A percentile compares a stretch with the other conserved stretches of the same genome.
Conservation (phyloP, 2,113 vertebrate genomes). For the Scortum barcoo region DNA sequence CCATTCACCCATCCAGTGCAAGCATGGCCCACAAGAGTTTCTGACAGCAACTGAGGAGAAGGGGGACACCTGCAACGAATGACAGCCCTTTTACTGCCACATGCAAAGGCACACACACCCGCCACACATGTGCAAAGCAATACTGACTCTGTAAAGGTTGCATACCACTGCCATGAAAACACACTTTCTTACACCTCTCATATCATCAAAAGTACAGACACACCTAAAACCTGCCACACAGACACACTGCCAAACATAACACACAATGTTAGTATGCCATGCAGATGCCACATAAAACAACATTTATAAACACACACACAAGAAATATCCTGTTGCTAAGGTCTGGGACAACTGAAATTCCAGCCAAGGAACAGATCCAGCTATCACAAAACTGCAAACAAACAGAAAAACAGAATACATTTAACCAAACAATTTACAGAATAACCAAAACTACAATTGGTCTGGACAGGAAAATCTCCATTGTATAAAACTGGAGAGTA, state of each 20-base stretch:
- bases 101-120: conserved; percentile 10
- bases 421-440: conserved; percentile 11
- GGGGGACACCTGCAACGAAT: conserved; percentile 79
- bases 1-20: conserved; percentile 91
- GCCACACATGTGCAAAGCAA: conserved; percentile 30
- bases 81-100: conserved; percentile 69
- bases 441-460: conserved; percentile 25
- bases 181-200: conserved; percentile 12
- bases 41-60: conserved; percentile 84
- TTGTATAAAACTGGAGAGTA: conserved; percentile 4
- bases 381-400: conserved; percentile 68
- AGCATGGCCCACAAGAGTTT: conserved; percentile 87
- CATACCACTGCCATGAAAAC: conserved; percentile 61
- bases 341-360: conserved; percentile 34
- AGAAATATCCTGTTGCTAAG: conserved; percentile 71
- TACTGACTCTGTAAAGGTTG: conserved; percentile 17
- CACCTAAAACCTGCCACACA: conserved; percentile 55
- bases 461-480: neutral
- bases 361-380: conserved; percentile 30
- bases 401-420: conserved; percentile 4
- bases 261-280: no score
- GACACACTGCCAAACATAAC: conserved; percentile 70
- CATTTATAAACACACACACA: conserved; percentile 5
- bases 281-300: conserved; percentile 54
- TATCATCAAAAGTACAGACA: conserved; percentile 28